Percentiles rank a stretch among this genome's conserved stretches.
phyloP scores from a whole-genome alignment of 2,888 invertebrate genomes.

The Andrena dorsata region DNA sequence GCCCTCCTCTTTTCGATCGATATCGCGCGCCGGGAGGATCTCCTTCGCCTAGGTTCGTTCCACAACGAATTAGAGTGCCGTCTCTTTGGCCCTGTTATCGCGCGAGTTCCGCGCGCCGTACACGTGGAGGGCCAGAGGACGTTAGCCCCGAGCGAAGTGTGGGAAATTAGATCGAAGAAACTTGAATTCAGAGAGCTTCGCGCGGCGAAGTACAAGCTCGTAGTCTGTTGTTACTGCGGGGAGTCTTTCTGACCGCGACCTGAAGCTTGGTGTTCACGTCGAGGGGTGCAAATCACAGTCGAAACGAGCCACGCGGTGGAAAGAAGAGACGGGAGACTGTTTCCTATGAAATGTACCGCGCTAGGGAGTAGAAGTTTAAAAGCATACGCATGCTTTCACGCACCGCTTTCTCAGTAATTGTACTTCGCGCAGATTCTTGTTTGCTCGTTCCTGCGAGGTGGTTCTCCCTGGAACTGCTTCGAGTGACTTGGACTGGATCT shows the following conservation, averaged over 20 bases:
- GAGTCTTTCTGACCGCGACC: conserved; percentile 20
- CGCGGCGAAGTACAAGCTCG: conserved; percentile 23
- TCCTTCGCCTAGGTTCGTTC: background rate
- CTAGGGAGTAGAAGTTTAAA: no score
- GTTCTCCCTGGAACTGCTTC: background rate
- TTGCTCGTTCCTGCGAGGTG: background rate
- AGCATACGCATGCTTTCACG: no score
- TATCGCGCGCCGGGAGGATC: background rate
- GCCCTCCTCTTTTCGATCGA: conserved; percentile 18
- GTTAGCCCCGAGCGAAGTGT: conserved; percentile 38
- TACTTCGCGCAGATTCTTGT: no score
- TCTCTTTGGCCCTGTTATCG: background rate
- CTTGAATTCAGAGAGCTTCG: conserved; percentile 27
- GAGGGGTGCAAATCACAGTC: no score
- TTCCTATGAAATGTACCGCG: no score
- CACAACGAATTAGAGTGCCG: conserved; percentile 9
- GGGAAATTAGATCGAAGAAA: conserved; percentile 51
- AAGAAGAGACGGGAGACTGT: no score
- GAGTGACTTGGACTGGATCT: background rate
- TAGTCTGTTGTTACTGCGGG: conserved; percentile 37
- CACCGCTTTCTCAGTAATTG: no score
- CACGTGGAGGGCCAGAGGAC: conserved; percentile 37
- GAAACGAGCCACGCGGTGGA: no score
- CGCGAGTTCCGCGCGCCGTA: background rate
- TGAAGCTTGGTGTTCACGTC: no score